These are phyloP conservation scores for Anser brachyrhynchus DNA, from an alignment of 2,113 vertebrate genomes.

Conservation along the genomic window DNA sequence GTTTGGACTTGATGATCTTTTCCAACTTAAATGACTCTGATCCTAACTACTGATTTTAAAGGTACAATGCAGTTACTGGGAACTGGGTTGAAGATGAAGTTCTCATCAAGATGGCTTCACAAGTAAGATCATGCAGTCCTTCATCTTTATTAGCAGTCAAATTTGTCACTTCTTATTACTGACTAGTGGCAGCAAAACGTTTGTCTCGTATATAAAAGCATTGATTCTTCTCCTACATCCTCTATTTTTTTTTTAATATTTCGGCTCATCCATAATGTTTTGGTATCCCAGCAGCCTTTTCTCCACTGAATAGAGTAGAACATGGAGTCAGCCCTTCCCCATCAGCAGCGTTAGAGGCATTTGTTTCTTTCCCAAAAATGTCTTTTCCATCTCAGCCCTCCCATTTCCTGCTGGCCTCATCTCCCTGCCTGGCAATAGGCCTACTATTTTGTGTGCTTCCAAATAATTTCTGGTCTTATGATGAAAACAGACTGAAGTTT, in stretches of 20 bases:
- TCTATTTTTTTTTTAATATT: not conserved
- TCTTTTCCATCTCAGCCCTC: not conserved
- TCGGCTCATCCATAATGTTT: not conserved
- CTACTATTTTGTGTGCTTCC: not conserved
- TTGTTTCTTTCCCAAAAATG: not conserved
- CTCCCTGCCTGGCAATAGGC: not conserved
- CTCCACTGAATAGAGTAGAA: not conserved
- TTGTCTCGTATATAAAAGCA: not conserved
- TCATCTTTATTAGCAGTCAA: not conserved
- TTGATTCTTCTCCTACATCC: not conserved
- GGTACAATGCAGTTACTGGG: conserved; percentile 92
- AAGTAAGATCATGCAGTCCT: conserved; percentile 77
- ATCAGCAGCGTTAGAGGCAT: not conserved
- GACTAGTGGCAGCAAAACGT: not conserved
- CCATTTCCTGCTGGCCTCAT: not conserved
- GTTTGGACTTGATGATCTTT: no score
- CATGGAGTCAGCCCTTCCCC: not conserved
- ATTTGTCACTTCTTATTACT: not conserved
- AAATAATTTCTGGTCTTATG: conserved; percentile 7
- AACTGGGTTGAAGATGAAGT: conserved; percentile 92
- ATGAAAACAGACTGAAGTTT: not conserved
- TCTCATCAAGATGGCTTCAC: conserved; percentile 91
- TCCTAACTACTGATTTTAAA: conserved; percentile 49
- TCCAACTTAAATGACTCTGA: no score
- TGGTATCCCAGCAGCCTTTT: not conserved